Percentiles rank a stretch among this genome's conserved stretches.
Conservation (phyloP, 2,113 vertebrate species). For the Malurus cyaneus region DNA sequence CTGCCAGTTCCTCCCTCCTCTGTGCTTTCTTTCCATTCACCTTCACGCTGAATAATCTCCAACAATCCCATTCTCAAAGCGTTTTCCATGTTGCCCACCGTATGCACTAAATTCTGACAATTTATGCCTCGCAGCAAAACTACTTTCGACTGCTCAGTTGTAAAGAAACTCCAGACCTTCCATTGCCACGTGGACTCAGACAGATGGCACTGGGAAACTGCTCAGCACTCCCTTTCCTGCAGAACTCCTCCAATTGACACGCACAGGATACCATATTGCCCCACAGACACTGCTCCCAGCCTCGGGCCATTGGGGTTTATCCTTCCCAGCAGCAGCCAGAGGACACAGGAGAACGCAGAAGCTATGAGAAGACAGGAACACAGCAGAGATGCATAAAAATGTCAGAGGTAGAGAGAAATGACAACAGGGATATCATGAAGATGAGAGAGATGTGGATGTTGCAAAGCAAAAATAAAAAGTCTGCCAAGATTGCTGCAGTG, state of each 20-base stretch:
- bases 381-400: not conserved
- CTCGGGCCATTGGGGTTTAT: accelerated
- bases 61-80: not conserved
- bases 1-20: not conserved
- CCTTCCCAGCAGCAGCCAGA: not conserved
- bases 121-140: not conserved
- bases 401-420: not conserved
- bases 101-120: not conserved
- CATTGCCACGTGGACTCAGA: not conserved
- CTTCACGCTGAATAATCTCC: not conserved
- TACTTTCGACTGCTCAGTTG: not conserved
- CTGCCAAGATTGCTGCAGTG: not conserved
- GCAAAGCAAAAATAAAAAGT: not conserved
- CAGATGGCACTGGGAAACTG: not conserved
- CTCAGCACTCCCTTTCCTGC: not conserved
- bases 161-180: not conserved
- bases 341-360: not conserved
- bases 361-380: not conserved
- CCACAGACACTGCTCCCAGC: not conserved
- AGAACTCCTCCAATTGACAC: not conserved
- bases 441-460: not conserved
- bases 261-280: not conserved
- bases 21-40: not conserved
- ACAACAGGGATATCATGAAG: not conserved
- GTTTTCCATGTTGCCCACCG: not conserved